Base-by-base conservation (phyloP, 1,140 invertebrate species). In the Harpegnathos saltator region DNA sequence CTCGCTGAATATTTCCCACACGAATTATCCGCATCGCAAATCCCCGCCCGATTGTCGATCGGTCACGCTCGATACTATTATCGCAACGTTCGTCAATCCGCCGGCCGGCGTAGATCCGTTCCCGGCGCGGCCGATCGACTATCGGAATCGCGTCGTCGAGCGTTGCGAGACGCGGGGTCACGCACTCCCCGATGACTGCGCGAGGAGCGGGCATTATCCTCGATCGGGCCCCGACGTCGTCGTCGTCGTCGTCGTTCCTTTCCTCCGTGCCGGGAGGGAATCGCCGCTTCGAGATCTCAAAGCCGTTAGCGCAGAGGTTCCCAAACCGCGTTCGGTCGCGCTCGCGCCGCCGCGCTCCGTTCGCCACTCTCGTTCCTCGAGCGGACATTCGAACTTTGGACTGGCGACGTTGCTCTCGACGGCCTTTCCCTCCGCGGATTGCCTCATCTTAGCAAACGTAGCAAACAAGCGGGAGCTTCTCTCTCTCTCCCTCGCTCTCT, bases 271-370 rank as follows among this genome's bases (percentile, higher is more conserved):
- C 82, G 26, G 52, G 17, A 4, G 29, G n/a, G 75, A 80, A 80
- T 80, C 68, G 75, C 66, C 26, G 69, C 19, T 56, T 54, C 68
- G 54, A 83, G 59, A 56, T 56, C 62, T 77, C 75, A 83, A 84
- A 82, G 59, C 71, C 73, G 73, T 83, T 83, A 68, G 38, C 19
- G 66, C 66, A 80, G 75, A 80, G 75, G 75, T 80, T 80, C 65
- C 65, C 75, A 80, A 80, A 59, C n/a, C 15, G n/a, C n/a, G 61
- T 12, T 75, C 11, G 15, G 38, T 24, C 24, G 52, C 17, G 1
- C 22, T 7, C 19, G n/a, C n/a, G n/a, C n/a, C n/a, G n/a, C 44
- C 24, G 52, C 17, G 1, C 22, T 7, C 19, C 14, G 15, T 26
- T 69, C 44, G 17, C 19, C 3, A 22, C 22, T 26, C 38, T 29